Evolutionary conservation across 2,888 invertebrate genomes (phyloP).

Genomic region (Cacoxenus indagator): DNA sequence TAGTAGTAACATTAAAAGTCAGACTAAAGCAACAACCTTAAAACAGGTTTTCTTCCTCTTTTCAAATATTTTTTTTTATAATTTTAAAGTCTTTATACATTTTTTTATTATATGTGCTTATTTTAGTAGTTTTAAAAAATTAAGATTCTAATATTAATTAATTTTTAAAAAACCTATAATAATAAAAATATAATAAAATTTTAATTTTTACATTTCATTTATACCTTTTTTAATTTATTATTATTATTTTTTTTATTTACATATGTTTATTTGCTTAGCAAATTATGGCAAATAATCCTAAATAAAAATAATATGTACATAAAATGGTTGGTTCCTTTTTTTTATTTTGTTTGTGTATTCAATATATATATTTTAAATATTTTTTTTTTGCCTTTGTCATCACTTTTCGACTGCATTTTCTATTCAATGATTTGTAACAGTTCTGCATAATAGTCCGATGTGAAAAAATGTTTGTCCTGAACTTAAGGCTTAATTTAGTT

Average conservation of each 20-base stretch:
- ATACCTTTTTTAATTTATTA: neutral
- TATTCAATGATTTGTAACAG: neutral
- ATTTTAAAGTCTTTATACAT: neutral
- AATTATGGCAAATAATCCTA: constrained; percentile 62
- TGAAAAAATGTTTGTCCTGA: constrained; percentile 31
- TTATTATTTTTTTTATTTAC: constrained; percentile 2
- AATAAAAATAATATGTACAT: constrained; percentile 37
- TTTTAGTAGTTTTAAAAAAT: neutral
- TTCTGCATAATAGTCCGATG: neutral
- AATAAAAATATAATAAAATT: neutral
- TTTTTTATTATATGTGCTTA: neutral
- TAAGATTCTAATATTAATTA: neutral
- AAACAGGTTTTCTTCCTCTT: constrained; percentile 40
- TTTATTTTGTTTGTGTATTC: constrained; percentile 30
- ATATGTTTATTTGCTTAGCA: constrained; percentile 56
- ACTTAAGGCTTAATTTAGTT: constrained; percentile 38
- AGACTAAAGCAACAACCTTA: constrained; percentile 37
- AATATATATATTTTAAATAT: neutral
- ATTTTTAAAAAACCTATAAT: neutral
- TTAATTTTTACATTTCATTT: constrained; percentile 4
- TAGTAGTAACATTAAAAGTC: constrained; percentile 25
- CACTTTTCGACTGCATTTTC: neutral
- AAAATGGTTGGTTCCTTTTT: constrained; percentile 16
- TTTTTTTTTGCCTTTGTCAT: neutral
- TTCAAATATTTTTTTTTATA: neutral